These are phyloP conservation scores for Alexandromys fortis DNA, from an alignment of 2,113 vertebrate species.

Conservation along the genomic window DNA sequence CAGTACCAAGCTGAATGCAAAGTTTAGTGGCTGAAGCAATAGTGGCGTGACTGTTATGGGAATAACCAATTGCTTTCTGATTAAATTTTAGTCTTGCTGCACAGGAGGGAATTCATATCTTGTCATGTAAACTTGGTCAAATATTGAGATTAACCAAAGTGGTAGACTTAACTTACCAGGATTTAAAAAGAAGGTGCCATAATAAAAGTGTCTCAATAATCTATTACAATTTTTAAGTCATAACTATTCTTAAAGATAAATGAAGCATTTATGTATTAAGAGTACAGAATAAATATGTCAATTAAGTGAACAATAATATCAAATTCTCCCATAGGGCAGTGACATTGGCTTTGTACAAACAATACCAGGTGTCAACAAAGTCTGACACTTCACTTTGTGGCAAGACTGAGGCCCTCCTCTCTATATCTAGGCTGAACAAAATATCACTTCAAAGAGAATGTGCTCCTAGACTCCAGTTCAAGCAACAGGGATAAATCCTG, in stretches of 20 bases:
- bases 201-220: background rate
- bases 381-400: too few species aligned
- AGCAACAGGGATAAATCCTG: too few species aligned
- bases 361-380: too few species aligned
- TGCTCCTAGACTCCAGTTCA: too few species aligned
- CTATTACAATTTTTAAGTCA: background rate
- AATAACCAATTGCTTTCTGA: background rate
- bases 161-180: background rate
- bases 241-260: background rate
- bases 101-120: background rate
- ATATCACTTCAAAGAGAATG: too few species aligned
- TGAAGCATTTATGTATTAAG: background rate
- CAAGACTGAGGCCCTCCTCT: too few species aligned
- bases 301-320: background rate
- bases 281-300: background rate
- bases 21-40: background rate
- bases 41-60: background rate
- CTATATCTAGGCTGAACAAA: too few species aligned
- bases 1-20: background rate
- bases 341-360: background rate
- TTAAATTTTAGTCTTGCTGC: background rate
- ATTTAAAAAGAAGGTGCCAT: background rate
- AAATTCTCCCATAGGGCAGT: background rate
- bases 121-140: background rate
- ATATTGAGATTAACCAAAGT: background rate